A percentile compares a stretch with the other conserved stretches of the same genome.
These are phyloP conservation scores for Drepana falcataria DNA, from an alignment of 2,888 invertebrate species.

Conservation along the genomic window DNA sequence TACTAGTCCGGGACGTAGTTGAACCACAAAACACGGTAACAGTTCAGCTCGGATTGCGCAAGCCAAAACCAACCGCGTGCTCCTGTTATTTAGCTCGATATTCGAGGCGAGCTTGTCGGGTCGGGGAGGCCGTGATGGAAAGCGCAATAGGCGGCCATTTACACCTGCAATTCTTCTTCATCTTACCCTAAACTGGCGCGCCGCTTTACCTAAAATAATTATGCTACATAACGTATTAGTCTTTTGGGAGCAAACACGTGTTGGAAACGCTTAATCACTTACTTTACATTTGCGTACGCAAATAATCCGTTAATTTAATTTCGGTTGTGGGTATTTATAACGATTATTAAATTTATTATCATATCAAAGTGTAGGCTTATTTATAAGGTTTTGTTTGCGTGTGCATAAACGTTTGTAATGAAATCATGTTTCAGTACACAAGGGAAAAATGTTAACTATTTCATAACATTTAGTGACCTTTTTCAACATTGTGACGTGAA, in stretches of 20 bases:
- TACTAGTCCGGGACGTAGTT: constrained; percentile 60
- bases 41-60: constrained; percentile 34
- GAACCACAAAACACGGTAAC: constrained; percentile 58
- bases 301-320: constrained; percentile 75
- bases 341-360: constrained; percentile 74
- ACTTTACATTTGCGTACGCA: constrained; percentile 73
- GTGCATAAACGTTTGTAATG: constrained; percentile 64
- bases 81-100: constrained; percentile 42
- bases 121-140: constrained; percentile 56
- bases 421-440: constrained; percentile 59
- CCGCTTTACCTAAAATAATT: constrained; percentile 74
- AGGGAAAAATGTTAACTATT: constrained; percentile 56
- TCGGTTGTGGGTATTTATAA: constrained; percentile 65
- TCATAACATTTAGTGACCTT: constrained; percentile 47
- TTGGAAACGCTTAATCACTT: constrained; percentile 75
- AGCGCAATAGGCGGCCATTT: constrained; percentile 69
- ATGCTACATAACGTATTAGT: constrained; percentile 74
- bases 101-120: constrained; percentile 27
- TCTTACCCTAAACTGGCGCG: constrained; percentile 70
- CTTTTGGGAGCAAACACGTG: constrained; percentile 73
- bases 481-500: constrained; percentile 42
- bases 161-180: constrained; percentile 77
- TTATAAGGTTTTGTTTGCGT: constrained; percentile 62
- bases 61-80: constrained; percentile 53
- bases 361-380: constrained; percentile 70